Percentiles rank a stretch among this genome's conserved stretches.
Evolutionary conservation across 2,113 vertebrate species (phyloP).

Genomic region (Stictonetta naevosa): DNA sequence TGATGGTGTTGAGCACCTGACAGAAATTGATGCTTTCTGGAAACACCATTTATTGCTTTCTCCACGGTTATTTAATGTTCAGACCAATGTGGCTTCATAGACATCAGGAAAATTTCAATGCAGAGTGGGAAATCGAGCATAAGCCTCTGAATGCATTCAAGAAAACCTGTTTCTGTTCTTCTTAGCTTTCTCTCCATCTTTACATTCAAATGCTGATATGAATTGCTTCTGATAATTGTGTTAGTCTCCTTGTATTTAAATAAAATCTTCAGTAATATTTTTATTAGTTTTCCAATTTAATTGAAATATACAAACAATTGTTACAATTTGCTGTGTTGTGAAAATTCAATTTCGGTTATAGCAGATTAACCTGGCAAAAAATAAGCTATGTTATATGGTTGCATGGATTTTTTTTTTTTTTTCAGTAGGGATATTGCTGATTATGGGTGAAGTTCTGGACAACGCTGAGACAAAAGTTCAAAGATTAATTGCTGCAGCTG

Average conservation of each 20-base stretch:
- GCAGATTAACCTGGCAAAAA: neutral
- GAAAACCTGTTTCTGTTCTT: neutral
- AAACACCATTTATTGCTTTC: neutral
- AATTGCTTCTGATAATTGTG: slow-evolving; percentile 52
- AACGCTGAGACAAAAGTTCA: neutral
- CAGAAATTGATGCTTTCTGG: neutral
- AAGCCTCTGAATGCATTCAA: neutral
- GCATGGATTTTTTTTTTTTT: neutral
- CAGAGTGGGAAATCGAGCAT: neutral
- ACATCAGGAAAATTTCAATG: neutral
- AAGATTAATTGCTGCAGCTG: neutral
- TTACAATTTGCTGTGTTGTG: neutral
- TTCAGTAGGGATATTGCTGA: neutral
- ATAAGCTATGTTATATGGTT: neutral
- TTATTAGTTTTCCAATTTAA: slow-evolving; percentile 4
- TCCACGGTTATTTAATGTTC: neutral
- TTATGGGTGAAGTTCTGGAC: neutral
- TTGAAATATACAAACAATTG: neutral
- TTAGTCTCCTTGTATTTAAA: neutral
- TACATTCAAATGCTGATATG: neutral
- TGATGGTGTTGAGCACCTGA: neutral
- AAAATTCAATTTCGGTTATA: neutral
- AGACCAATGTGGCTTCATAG: neutral
- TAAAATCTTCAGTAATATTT: slow-evolving; percentile 10
- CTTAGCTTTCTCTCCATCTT: neutral